These are phyloP conservation scores for Macaca mulatta DNA, from an alignment of 2,113 vertebrate genomes.

Conservation along the genomic window DNA sequence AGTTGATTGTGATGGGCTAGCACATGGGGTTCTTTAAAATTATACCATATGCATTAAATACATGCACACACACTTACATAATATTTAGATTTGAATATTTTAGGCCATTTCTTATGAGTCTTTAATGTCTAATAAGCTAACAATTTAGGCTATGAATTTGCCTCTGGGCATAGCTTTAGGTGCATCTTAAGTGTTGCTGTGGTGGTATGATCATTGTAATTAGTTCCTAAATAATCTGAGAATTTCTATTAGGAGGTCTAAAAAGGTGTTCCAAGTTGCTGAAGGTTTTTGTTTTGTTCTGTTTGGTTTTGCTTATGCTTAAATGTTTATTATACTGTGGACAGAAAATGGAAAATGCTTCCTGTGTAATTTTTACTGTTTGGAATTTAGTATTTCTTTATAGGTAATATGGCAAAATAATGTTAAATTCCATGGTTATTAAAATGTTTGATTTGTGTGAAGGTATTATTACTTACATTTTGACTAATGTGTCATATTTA, in stretches of 20 bases:
- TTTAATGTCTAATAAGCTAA: neutral
- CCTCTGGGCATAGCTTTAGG: constrained; percentile 7
- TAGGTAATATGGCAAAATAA: neutral
- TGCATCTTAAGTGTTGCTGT: neutral
- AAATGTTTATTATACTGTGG: neutral
- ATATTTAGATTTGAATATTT: constrained; percentile 12
- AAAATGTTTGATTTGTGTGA: neutral
- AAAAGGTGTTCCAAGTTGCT: neutral
- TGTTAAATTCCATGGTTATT: neutral
- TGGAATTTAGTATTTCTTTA: neutral
- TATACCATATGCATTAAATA: neutral
- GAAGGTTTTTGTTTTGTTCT: neutral
- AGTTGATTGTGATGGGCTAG: neutral
- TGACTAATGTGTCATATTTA: neutral
- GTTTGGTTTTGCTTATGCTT: neutral
- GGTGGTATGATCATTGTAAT: neutral
- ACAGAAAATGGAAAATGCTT: neutral
- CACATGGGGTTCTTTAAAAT: neutral
- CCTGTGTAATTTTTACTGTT: neutral
- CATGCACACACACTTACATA: neutral
- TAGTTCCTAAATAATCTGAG: constrained; percentile 23
- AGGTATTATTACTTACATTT: constrained; percentile 19
- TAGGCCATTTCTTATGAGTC: neutral
- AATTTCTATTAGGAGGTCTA: neutral
- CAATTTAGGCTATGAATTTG: constrained; percentile 34